phyloP scores from a whole-genome alignment of 2,888 invertebrate genomes.

The Deroplatys truncata region DNA sequence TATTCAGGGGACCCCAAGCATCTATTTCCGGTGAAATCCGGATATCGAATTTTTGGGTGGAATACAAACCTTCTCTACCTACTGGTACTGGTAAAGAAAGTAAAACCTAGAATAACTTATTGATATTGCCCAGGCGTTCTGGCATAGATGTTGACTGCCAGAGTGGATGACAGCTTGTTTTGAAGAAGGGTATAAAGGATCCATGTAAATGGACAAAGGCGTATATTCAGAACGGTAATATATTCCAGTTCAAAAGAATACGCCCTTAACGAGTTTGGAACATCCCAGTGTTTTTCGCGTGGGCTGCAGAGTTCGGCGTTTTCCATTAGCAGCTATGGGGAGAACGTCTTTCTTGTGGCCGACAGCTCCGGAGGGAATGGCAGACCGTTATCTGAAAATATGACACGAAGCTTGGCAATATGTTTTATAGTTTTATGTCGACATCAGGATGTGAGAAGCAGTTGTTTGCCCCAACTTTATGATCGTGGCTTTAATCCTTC shows the following conservation, averaged over 20 bases:
- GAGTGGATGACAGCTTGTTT: background rate
- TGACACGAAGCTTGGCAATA: background rate
- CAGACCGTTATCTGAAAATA: background rate
- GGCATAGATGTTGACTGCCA: background rate
- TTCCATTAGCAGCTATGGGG: background rate
- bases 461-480: background rate
- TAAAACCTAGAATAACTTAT: no score
- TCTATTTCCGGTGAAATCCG: no score
- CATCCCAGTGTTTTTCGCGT: background rate
- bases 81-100: no score
- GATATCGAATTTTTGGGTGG: no score
- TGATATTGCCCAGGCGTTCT: background rate
- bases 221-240: background rate
- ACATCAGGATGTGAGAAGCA: no score
- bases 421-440: background rate
- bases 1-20: no score
- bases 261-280: background rate
- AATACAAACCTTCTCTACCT: no score
- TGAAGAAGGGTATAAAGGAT: background rate
- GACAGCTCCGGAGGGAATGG: background rate
- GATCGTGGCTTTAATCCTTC: background rate
- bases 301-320: background rate
- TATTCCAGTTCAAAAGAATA: background rate
- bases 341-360: background rate
- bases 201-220: background rate